These are phyloP conservation scores for Excalfactoria chinensis DNA, from an alignment of 2,113 vertebrate species.

Conservation along the genomic window DNA sequence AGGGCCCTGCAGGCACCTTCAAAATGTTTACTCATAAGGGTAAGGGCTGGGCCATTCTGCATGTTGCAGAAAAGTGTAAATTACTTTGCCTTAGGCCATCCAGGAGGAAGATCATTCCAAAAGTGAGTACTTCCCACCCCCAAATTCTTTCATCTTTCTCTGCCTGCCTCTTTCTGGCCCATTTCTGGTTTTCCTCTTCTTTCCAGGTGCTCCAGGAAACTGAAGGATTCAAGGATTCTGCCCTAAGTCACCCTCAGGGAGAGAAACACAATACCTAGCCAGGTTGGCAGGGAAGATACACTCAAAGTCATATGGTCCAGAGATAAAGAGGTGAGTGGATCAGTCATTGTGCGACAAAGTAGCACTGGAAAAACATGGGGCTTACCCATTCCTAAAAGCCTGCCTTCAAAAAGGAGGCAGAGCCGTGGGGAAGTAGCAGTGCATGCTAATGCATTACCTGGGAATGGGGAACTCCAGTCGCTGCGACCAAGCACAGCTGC, in stretches of 20 bases:
- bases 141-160: constrained; percentile 57
- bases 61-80: constrained; percentile 26
- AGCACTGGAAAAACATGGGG: not conserved
- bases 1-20: not conserved
- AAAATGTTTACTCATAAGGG: constrained; percentile 24
- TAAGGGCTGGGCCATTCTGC: not conserved
- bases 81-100: constrained; percentile 51
- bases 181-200: constrained; percentile 39
- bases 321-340: constrained; percentile 35
- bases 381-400: constrained; percentile 35
- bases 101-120: constrained; percentile 43
- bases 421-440: not conserved
- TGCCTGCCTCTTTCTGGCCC: constrained; percentile 40
- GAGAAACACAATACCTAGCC: constrained; percentile 7
- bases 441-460: not conserved
- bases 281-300: not conserved
- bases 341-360: constrained; percentile 28
- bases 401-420: not conserved
- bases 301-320: not conserved
- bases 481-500: not conserved
- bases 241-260: not conserved
- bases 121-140: not conserved
- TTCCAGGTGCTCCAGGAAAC: constrained; percentile 28
- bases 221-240: constrained; percentile 15
- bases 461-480: not conserved